These are phyloP conservation scores for Darwinula stevensoni DNA, from an alignment of 2,888 invertebrate genomes.

Conservation along the genomic window DNA sequence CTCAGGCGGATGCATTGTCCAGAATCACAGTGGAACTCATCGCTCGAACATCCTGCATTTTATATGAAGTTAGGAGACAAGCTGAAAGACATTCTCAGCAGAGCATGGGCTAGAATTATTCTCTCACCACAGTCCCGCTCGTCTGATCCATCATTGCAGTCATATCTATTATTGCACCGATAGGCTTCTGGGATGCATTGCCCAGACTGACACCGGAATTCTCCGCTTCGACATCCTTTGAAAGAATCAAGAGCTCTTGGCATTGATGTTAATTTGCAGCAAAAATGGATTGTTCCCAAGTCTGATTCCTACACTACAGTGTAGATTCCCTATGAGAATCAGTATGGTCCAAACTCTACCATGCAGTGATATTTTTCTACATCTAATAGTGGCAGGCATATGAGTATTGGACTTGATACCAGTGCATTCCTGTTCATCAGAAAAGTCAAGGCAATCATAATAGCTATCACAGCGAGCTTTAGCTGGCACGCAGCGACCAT, in stretches of 20 bases:
- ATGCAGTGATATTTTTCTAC: no score
- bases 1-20: conserved; percentile 30
- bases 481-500: conserved; percentile 40
- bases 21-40: conserved; percentile 32
- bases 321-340: no score
- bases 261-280: no score
- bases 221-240: conserved; percentile 12
- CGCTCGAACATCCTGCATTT: conserved; percentile 30
- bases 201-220: conserved; percentile 44
- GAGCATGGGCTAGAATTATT: no score
- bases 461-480: conserved; percentile 54
- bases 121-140: conserved; percentile 43
- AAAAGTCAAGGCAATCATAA: conserved; percentile 69
- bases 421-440: conserved; percentile 64
- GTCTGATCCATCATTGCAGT: conserved; percentile 58
- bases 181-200: conserved; percentile 34
- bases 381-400: no score
- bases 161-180: conserved; percentile 37
- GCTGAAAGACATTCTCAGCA: no score
- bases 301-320: no score
- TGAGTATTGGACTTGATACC: conserved; percentile 19
- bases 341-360: no score
- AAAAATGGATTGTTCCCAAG: no score
- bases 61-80: neutral
- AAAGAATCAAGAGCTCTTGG: no score